A percentile compares a stretch with the other conserved stretches of the same genome.
Conservation (phyloP, 2,797 vertebrate genomes). For the Scyliorhinus canicula region DNA sequence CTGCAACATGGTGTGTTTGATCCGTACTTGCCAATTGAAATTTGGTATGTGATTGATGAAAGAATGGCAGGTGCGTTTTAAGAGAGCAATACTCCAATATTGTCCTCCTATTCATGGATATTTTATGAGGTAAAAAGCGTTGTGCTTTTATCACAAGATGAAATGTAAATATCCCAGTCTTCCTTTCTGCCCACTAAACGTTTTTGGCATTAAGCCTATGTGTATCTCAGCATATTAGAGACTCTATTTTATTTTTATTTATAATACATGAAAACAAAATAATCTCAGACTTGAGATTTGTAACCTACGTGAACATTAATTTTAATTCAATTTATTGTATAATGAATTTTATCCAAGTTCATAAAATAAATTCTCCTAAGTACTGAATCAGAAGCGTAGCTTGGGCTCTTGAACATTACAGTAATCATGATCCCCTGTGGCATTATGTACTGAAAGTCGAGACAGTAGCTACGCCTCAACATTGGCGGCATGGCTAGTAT, state of each 20-base stretch:
- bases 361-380: neutral
- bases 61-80: conserved; percentile 2
- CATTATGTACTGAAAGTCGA: neutral
- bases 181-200: neutral
- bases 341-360: neutral
- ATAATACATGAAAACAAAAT: neutral
- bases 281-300: neutral
- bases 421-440: neutral
- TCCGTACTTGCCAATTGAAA: neutral
- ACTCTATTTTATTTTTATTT: neutral
- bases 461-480: neutral
- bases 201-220: neutral
- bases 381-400: neutral
- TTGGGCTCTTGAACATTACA: neutral
- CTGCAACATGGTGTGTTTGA: conserved; percentile 38
- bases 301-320: neutral
- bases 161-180: neutral
- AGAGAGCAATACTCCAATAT: neutral
- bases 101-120: neutral
- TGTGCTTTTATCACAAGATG: neutral
- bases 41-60: neutral
- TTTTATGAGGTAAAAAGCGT: neutral
- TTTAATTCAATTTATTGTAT: neutral
- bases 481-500: too few species aligned
- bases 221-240: neutral